phyloP scores from a whole-genome alignment of 64 coral and sea anemone genomes.

The Platygyra sinensis region DNA sequence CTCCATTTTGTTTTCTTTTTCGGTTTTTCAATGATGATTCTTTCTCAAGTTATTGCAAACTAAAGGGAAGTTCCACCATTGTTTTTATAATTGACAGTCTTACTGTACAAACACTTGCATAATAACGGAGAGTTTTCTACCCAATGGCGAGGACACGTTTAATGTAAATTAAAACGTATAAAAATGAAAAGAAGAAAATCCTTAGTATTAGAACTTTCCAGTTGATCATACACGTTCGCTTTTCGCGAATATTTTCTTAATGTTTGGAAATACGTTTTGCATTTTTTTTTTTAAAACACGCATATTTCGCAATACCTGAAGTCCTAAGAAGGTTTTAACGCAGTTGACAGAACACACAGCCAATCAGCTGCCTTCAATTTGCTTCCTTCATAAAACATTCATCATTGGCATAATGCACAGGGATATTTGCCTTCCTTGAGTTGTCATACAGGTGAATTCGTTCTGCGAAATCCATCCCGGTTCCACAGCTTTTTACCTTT shows the following conservation, averaged over 20 bases:
- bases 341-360: not conserved
- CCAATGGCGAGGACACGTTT: not conserved
- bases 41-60: not conserved
- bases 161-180: not conserved
- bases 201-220: not conserved
- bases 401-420: not conserved
- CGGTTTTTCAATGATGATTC: not conserved
- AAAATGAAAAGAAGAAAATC: not conserved
- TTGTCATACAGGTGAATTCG: constrained; percentile 6
- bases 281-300: not conserved
- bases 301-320: constrained; percentile 8
- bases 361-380: not conserved
- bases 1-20: not conserved
- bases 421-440: constrained; percentile 2
- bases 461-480: not conserved
- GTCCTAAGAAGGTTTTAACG: not conserved
- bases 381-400: constrained; percentile 29
- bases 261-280: not conserved
- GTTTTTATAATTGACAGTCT: not conserved
- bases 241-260: not conserved
- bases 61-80: not conserved
- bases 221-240: not conserved
- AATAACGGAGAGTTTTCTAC: not conserved
- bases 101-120: not conserved
- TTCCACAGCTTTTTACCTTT: not conserved